Evolutionary conservation across 2,888 invertebrate species (phyloP).

Genomic region (Dermolepida albohirtum): DNA sequence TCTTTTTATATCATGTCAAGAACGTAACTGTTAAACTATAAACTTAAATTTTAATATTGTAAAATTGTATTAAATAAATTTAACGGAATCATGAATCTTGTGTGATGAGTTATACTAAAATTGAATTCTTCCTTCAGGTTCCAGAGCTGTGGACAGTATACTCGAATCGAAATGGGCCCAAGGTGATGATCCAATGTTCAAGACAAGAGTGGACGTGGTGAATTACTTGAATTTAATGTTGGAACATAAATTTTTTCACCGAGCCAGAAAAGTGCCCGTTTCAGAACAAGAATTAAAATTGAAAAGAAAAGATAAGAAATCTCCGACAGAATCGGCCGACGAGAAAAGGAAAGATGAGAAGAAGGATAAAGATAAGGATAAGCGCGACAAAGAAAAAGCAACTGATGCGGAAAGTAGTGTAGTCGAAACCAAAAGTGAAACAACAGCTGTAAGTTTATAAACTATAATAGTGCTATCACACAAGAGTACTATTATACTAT

Average conservation of each 20-base stretch:
- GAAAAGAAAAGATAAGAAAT: conserved; percentile 70
- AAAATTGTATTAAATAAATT: too few relatives aligned
- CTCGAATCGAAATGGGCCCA: conserved; percentile 91
- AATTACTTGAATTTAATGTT: conserved; percentile 87
- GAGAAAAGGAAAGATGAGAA: conserved; percentile 69
- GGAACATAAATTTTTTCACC: conserved; percentile 93
- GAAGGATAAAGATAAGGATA: conserved; percentile 52
- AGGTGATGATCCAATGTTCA: conserved; percentile 81
- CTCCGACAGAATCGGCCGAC: conserved; percentile 52
- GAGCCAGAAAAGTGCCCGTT: conserved; percentile 89
- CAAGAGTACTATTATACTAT: too few relatives aligned
- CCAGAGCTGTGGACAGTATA: conserved; percentile 92
- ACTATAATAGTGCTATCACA: neutral
- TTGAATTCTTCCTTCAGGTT: conserved; percentile 65
- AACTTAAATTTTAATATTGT: too few relatives aligned
- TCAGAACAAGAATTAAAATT: conserved; percentile 76
- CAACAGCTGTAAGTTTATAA: conserved; percentile 47
- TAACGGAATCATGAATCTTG: too few relatives aligned
- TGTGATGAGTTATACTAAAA: too few relatives aligned
- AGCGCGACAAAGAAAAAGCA: conserved; percentile 62
- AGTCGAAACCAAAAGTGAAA: conserved; percentile 67
- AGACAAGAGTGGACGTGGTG: conserved; percentile 82
- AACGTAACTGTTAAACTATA: too few relatives aligned
- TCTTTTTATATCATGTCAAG: too few relatives aligned
- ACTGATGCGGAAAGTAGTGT: conserved; percentile 69